Conservation (phyloP, 2,888 invertebrate species). For the Hermaeophaga mercurialis region DNA sequence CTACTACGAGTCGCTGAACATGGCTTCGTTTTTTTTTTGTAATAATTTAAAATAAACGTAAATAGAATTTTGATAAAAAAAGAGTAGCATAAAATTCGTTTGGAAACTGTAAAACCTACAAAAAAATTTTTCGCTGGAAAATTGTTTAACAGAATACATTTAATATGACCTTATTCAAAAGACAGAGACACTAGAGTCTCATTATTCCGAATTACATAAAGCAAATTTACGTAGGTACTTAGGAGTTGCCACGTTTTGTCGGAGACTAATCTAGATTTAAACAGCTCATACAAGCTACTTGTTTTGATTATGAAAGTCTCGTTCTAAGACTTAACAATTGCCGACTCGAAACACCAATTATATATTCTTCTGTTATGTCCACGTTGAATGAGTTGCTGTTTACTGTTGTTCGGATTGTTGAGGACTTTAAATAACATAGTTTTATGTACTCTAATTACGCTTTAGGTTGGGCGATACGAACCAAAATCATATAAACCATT, state of each 20-base stretch:
- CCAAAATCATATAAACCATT: too few relatives aligned
- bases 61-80: too few relatives aligned
- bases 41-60: too few relatives aligned
- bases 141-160: too few relatives aligned
- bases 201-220: constrained; percentile 12
- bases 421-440: constrained; percentile 3
- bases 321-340: constrained; percentile 17
- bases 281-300: constrained; percentile 14
- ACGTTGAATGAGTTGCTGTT: neutral
- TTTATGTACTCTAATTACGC: too few relatives aligned
- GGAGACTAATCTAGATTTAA: constrained; percentile 22
- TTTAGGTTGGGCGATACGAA: too few relatives aligned
- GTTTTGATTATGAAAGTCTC: constrained; percentile 9
- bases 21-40: too few relatives aligned
- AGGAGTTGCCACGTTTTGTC: constrained; percentile 11
- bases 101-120: too few relatives aligned
- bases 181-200: neutral
- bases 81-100: too few relatives aligned
- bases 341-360: constrained; percentile 7
- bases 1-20: too few relatives aligned
- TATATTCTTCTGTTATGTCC: constrained; percentile 12
- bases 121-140: constrained; percentile 44
- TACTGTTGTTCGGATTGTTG: neutral
- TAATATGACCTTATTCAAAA: neutral
- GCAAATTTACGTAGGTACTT: constrained; percentile 18